Evolutionary conservation across 2,113 vertebrate species (phyloP).

Genomic region (Rhineura floridana): DNA sequence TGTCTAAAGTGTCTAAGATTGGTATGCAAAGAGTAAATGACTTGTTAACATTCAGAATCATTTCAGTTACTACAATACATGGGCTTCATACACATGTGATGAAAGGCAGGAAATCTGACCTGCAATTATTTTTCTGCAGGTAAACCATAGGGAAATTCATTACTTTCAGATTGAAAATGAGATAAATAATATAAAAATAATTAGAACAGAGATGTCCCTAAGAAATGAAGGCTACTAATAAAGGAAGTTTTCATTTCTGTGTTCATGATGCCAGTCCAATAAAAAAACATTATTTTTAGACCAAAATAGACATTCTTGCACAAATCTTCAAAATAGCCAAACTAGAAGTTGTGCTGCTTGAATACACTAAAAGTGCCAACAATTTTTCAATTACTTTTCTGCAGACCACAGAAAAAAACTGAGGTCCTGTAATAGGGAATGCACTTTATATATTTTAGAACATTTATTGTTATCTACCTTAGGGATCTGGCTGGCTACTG

Average conservation of each 20-base stretch:
- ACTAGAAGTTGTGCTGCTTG: not conserved
- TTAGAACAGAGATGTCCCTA: constrained; percentile 35
- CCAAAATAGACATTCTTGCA: not conserved
- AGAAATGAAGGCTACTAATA: constrained; percentile 43
- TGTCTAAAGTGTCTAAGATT: not conserved
- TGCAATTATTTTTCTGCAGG: constrained; percentile 52
- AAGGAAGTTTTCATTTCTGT: constrained; percentile 29
- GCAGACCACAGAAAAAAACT: not conserved
- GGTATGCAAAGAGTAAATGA: not conserved
- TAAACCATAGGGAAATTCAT: constrained; percentile 51
- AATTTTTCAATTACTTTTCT: not conserved
- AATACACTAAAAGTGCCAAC: not conserved
- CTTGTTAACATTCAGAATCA: constrained; percentile 13
- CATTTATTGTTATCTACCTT: not conserved
- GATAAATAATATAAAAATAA: constrained; percentile 60
- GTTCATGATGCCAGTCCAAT: constrained; percentile 3
- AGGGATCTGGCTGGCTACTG: too few species aligned
- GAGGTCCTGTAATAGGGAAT: not conserved
- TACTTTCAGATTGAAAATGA: constrained; percentile 42
- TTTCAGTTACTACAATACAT: constrained; percentile 59
- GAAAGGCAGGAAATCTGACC: constrained; percentile 61
- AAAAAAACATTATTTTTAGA: constrained; percentile 17
- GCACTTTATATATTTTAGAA: not conserved
- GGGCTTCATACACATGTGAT: constrained; percentile 44
- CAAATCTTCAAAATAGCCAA: constrained; percentile 29